These are phyloP conservation scores for Grammomys dolichurus DNA, from an alignment of 2,113 vertebrate species.

Conservation along the genomic window DNA sequence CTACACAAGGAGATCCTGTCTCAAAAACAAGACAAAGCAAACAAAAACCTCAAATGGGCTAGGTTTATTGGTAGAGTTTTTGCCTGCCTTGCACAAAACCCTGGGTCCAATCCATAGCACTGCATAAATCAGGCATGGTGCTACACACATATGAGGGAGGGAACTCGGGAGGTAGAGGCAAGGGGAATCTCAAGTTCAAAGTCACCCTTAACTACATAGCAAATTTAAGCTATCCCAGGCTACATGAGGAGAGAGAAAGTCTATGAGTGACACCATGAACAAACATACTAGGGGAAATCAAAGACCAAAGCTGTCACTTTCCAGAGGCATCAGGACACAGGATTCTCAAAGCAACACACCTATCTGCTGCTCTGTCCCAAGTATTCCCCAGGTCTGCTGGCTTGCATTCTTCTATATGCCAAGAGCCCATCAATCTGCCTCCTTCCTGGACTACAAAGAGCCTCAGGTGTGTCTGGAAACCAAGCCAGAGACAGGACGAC, in stretches of 20 bases:
- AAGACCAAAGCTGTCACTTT: background rate
- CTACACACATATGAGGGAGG: background rate
- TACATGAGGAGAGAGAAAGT: background rate
- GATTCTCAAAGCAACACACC: background rate
- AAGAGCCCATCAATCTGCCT: background rate
- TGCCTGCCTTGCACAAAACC: background rate
- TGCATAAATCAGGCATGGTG: background rate
- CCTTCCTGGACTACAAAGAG: background rate
- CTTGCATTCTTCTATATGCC: constrained; percentile 18
- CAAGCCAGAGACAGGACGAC: background rate
- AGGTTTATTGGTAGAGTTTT: no score
- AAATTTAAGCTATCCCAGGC: background rate
- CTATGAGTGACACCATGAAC: background rate
- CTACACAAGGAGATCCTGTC: background rate
- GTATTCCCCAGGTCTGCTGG: background rate
- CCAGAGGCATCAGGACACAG: background rate
- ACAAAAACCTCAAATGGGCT: background rate
- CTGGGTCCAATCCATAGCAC: background rate
- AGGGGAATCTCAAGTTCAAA: background rate
- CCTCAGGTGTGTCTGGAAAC: background rate
- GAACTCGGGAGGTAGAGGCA: background rate
- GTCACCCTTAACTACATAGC: background rate
- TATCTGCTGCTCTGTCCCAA: background rate
- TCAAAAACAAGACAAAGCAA: background rate
- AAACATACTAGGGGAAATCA: background rate